A percentile compares a stretch with the other conserved stretches of the same genome.
phyloP scores from a whole-genome alignment of 2,888 invertebrate genomes.

The Incurvaria masculella region DNA sequence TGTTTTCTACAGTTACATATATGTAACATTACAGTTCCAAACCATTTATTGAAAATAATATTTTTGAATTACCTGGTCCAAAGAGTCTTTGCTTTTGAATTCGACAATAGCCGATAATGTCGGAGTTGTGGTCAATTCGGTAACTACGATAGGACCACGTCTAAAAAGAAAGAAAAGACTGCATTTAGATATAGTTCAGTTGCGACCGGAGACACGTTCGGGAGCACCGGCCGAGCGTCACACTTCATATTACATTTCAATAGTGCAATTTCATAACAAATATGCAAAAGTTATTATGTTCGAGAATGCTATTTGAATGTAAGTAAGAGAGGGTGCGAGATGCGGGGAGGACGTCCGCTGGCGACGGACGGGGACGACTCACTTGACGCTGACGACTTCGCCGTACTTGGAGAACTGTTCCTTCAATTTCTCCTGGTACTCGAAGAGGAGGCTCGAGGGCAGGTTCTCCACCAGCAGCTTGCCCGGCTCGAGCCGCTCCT shows the following conservation, averaged over 20 bases:
- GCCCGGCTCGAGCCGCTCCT: slow-evolving; percentile 44
- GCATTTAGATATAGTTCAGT: slow-evolving; percentile 41
- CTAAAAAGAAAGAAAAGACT: slow-evolving; percentile 54
- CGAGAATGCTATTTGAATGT: slow-evolving; percentile 5
- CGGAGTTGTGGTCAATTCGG: slow-evolving; percentile 56
- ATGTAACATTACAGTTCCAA: slow-evolving; percentile 10
- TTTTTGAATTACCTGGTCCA: slow-evolving; percentile 47
- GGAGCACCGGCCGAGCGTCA: slow-evolving; percentile 31
- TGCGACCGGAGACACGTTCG: slow-evolving; percentile 24
- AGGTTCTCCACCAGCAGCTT: slow-evolving; percentile 50
- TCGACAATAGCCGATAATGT: slow-evolving; percentile 57
- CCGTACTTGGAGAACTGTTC: slow-evolving; percentile 49
- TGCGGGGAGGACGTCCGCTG: neutral
- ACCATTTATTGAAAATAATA: slow-evolving; percentile 18
- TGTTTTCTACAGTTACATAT: no score
- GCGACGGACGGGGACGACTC: slow-evolving; percentile 19
- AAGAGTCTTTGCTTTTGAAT: slow-evolving; percentile 57
- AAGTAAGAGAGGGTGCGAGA: neutral
- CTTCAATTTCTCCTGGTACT: slow-evolving; percentile 51
- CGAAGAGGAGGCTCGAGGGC: slow-evolving; percentile 45
- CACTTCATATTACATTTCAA: slow-evolving; percentile 23
- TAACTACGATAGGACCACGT: slow-evolving; percentile 58
- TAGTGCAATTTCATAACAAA: slow-evolving; percentile 7
- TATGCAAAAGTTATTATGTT: slow-evolving; percentile 12
- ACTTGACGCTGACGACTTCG: slow-evolving; percentile 43